These are phyloP conservation scores for Drosophila bunnanda DNA, from an alignment of 2,888 invertebrate genomes.

Conservation along the genomic window DNA sequence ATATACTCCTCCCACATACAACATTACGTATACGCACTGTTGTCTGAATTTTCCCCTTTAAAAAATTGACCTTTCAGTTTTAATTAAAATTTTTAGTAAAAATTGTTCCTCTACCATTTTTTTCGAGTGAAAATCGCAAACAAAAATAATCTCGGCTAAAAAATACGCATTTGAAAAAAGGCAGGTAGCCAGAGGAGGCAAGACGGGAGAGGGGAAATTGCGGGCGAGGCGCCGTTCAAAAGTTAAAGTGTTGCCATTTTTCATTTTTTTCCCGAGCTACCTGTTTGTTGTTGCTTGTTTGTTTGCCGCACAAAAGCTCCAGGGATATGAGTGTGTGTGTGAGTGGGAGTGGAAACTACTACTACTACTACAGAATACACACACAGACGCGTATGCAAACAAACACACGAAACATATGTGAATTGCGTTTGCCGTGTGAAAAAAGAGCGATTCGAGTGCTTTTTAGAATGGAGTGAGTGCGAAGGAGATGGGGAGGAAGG, in stretches of 20 bases:
- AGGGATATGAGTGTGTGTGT: constrained; percentile 19
- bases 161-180: constrained; percentile 41
- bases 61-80: neutral
- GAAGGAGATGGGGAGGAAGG: neutral
- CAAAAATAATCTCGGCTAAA: constrained; percentile 35
- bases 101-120: neutral
- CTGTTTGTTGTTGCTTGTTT: constrained; percentile 46
- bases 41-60: neutral
- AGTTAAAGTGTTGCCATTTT: constrained; percentile 59
- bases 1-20: neutral
- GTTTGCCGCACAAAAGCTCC: constrained; percentile 50
- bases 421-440: constrained; percentile 47
- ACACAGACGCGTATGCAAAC: constrained; percentile 12
- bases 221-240: constrained; percentile 46
- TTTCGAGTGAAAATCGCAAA: constrained; percentile 10
- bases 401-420: constrained; percentile 45
- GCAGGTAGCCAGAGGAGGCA: constrained; percentile 8
- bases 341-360: constrained; percentile 19
- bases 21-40: neutral
- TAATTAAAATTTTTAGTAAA: neutral
- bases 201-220: neutral
- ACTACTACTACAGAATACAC: constrained; percentile 3
- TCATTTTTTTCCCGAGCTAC: constrained; percentile 39
- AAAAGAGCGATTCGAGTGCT: constrained; percentile 54
- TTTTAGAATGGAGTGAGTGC: constrained; percentile 41